Evolutionary conservation across 2,888 invertebrate genomes (phyloP), one percentile per base, ranked within the genome.

Genomic region (Protula sp.): DNA sequence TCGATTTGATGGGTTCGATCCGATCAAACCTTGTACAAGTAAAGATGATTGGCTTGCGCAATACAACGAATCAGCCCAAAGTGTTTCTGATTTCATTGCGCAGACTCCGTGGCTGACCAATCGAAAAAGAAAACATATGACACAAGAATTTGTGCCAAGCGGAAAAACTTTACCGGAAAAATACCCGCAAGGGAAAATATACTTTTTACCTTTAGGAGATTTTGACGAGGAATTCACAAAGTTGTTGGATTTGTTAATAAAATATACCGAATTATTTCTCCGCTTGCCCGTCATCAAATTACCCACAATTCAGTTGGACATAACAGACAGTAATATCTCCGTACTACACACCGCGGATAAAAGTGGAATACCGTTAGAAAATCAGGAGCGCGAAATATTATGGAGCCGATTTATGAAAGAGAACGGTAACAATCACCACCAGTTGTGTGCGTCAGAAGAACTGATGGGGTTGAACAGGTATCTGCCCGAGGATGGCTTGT

Each of bases 41-140:
- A 61, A 70, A 22, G 72, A 74, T 64, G 78, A 78, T 59, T 78
- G 78, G 78, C 57, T 78, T 22, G 76, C 77, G 3, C 75, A 76
- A 61, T 77, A 75, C 60, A 67, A 68, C 54, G 77, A 76, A 58
- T 71, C 72, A 28, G 75, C 76, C 2, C 78, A 78, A 63, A 74
- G 72, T 1, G 77, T 68, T 59, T 57, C 56, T 27, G 59, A 74
- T 53, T 77, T 72, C 58, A 48, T 71, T 3, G 53, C 63, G 29
- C 69, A 74, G 51, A 72, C 72, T 65, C 75, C 77, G 4, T 77
- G 77, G 76, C 56, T 77, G 26, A 74, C 74, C 19, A 63, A 50
- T 2, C 61, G 74, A 9, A 73, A 74, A 59, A 57, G 69, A 30
- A 75, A 73, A 58, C 69, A 67, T 57, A 64, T 69, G 61, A 69